Percentiles rank a stretch among this genome's conserved stretches.
phyloP scores from a whole-genome alignment of 2,888 invertebrate genomes.

The Empis livida region DNA sequence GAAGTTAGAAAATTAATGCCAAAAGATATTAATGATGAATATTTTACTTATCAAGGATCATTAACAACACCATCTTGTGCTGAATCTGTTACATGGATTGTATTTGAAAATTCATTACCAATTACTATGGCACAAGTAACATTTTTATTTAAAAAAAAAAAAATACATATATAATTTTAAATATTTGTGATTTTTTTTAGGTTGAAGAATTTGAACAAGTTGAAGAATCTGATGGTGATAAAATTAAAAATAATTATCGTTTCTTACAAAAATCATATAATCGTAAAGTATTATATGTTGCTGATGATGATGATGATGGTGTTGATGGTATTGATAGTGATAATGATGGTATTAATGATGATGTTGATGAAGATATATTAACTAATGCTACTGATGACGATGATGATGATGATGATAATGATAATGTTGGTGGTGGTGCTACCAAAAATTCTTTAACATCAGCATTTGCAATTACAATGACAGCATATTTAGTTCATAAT shows the following conservation, averaged over 20 bases:
- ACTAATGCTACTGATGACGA: background rate
- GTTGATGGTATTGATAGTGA: background rate
- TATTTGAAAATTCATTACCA: constrained; percentile 42
- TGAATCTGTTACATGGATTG: constrained; percentile 63
- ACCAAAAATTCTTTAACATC: background rate
- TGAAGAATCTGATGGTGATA: constrained; percentile 26
- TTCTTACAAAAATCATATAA: constrained; percentile 23
- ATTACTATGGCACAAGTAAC: constrained; percentile 40
- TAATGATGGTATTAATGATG: constrained; percentile 15
- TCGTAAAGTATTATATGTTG: constrained; percentile 24
- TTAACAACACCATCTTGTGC: constrained; percentile 61
- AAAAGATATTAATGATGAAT: constrained; percentile 41
- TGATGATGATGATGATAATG: background rate
- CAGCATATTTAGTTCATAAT: background rate
- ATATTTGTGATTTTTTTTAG: constrained; percentile 19
- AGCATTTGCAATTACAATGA: background rate
- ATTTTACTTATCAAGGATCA: constrained; percentile 54
- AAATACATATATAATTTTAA: background rate
- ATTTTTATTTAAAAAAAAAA: background rate
- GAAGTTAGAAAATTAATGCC: constrained; percentile 40
- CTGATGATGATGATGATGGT: constrained; percentile 1
- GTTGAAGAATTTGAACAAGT: constrained; percentile 33
- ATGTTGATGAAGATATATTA: constrained; percentile 3
- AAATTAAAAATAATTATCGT: constrained; percentile 38
- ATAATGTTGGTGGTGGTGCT: background rate